These are phyloP conservation scores for Sesia apiformis DNA, from an alignment of 2,888 invertebrate species.

Conservation along the genomic window DNA sequence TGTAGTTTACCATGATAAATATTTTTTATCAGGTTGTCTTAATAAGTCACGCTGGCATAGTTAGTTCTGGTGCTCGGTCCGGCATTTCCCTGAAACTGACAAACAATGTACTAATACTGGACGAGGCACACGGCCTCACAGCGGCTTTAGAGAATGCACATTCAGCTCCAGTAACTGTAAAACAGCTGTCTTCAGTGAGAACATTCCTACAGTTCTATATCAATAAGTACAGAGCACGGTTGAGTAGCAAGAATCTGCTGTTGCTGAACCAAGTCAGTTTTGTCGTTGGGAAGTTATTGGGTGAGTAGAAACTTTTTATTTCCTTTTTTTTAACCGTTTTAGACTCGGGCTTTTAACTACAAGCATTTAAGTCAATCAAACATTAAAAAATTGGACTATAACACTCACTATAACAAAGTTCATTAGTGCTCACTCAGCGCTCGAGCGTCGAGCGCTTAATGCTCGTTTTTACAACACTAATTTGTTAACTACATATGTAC, in stretches of 20 bases:
- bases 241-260: conserved; percentile 87
- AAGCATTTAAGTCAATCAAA: no score
- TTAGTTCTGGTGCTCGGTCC: conserved; percentile 53
- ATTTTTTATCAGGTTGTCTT: conserved; percentile 39
- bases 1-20: no score
- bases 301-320: conserved; percentile 35
- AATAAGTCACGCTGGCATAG: conserved; percentile 62
- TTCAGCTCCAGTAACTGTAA: conserved; percentile 80
- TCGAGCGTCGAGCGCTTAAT: no score
- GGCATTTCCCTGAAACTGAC: conserved; percentile 67
- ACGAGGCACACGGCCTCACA: conserved; percentile 97
- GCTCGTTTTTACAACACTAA: no score
- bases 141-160: conserved; percentile 92
- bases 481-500: no score
- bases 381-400: no score
- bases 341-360: no score
- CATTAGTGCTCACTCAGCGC: no score
- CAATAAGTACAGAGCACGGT: conserved; percentile 79
- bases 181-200: conserved; percentile 78
- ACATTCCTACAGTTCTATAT: conserved; percentile 82
- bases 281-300: conserved; percentile 79
- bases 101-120: conserved; percentile 88
- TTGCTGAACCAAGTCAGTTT: conserved; percentile 87
- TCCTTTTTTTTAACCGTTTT: no score
- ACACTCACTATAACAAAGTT: no score